Percentiles rank a stretch among this genome's conserved stretches.
These are phyloP conservation scores for Oreochromis aureus DNA, from an alignment of 2,113 vertebrate genomes.

Conservation along the genomic window DNA sequence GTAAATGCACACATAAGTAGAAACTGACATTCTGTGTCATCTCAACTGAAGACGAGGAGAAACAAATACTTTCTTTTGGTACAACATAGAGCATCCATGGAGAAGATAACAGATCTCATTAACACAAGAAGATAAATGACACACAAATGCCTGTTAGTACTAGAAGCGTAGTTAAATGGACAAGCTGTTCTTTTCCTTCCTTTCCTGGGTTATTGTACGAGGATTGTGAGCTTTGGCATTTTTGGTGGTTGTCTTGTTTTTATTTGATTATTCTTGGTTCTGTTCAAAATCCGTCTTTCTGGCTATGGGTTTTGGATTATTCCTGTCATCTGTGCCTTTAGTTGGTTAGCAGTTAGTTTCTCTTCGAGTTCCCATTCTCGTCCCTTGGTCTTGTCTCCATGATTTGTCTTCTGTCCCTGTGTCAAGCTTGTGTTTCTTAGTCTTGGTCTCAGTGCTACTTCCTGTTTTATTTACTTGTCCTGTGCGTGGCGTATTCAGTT, in stretches of 20 bases:
- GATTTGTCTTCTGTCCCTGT: neutral
- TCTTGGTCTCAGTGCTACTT: neutral
- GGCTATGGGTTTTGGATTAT: neutral
- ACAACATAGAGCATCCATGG: conserved; percentile 21
- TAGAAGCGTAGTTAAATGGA: neutral
- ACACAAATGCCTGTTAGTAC: neutral
- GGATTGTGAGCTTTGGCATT: neutral
- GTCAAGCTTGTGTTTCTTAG: neutral
- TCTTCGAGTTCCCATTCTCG: neutral
- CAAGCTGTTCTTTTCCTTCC: neutral
- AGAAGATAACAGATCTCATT: conserved; percentile 20
- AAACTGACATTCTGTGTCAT: neutral
- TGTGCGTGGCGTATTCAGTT: neutral
- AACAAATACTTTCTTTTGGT: conserved; percentile 48
- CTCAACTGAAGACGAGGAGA: conserved; percentile 25
- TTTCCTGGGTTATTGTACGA: neutral
- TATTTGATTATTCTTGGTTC: neutral
- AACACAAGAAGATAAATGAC: conserved; percentile 18
- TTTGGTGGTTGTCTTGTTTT: neutral
- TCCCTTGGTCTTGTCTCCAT: neutral
- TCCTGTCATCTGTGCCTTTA: neutral
- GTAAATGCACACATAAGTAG: neutral
- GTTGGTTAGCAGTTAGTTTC: neutral
- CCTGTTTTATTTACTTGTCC: neutral
- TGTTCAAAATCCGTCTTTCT: neutral